Evolutionary conservation across 2,888 invertebrate species (phyloP).

Genomic region (Orthosia incerta): DNA sequence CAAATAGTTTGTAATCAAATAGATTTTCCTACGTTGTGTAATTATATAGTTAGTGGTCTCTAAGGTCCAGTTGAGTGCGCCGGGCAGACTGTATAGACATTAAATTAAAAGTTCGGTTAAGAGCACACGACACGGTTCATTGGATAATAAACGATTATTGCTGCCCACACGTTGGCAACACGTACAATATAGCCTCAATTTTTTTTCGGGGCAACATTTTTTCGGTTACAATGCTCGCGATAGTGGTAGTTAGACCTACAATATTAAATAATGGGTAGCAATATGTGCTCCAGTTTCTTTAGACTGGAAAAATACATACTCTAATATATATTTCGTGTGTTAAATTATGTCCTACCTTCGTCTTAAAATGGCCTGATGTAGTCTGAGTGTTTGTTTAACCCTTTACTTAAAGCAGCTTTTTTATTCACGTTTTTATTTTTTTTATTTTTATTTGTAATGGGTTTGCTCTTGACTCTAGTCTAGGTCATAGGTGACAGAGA

Average conservation of each 20-base stretch:
- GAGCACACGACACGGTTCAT: constrained; percentile 62
- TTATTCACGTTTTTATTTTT: no score
- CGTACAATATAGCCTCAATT: constrained; percentile 20
- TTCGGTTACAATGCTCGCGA: constrained; percentile 3
- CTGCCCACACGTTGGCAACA: constrained; percentile 45
- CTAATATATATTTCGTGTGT: not conserved
- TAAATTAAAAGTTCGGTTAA: constrained; percentile 64
- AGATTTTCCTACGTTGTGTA: constrained; percentile 5
- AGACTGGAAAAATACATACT: not conserved
- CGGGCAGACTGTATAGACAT: constrained; percentile 38
- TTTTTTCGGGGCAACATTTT: constrained; percentile 16
- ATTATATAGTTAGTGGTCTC: constrained; percentile 26
- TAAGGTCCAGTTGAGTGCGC: constrained; percentile 27
- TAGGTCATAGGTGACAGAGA: no score
- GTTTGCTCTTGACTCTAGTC: no score
- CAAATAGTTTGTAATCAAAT: constrained; percentile 10
- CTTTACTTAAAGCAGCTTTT: not conserved
- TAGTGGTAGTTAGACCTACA: constrained; percentile 29
- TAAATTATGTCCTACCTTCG: not conserved
- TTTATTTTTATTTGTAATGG: no score
- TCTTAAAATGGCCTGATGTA: not conserved
- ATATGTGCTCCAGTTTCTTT: not conserved
- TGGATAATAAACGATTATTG: constrained; percentile 63
- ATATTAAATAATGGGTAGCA: constrained; percentile 4
- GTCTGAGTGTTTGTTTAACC: not conserved